Evolutionary conservation across 2,888 invertebrate genomes (phyloP).

Genomic region (Pseudococcus longispinus): DNA sequence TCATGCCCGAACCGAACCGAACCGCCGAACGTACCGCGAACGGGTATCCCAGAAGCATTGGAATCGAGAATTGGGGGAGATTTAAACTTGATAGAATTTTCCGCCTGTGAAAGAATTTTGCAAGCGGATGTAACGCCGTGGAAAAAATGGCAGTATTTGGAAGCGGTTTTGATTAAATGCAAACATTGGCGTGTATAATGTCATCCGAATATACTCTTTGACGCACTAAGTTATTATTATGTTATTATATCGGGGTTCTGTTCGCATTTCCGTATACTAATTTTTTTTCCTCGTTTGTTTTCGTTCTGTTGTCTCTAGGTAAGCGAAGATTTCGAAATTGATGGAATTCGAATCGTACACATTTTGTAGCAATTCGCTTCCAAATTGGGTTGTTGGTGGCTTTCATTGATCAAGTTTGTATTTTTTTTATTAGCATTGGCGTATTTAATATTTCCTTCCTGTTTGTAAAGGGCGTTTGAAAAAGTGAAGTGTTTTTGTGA

Average conservation of each 20-base stretch:
- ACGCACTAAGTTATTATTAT: background rate
- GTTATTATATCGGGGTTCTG: background rate
- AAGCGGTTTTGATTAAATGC: constrained; percentile 28
- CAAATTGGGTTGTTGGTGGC: too few relatives aligned
- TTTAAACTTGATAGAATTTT: constrained; percentile 29
- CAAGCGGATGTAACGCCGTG: background rate
- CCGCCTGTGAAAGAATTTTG: constrained; percentile 28
- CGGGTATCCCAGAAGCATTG: constrained; percentile 14
- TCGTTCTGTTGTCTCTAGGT: background rate
- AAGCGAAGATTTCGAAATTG: background rate
- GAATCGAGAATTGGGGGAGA: constrained; percentile 20
- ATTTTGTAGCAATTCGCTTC: background rate
- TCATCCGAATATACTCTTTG: background rate
- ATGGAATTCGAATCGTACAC: background rate
- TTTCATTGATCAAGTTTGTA: too few relatives aligned
- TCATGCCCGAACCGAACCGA: constrained; percentile 2
- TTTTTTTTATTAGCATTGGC: too few relatives aligned
- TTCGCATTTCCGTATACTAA: background rate
- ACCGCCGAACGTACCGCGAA: background rate
- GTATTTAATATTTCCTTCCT: too few relatives aligned
- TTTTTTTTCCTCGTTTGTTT: background rate
- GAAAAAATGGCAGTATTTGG: constrained; percentile 3
- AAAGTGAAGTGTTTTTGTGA: too few relatives aligned
- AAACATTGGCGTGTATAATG: constrained; percentile 6
- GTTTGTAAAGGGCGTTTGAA: too few relatives aligned